Base-by-base conservation (phyloP, 2,113 vertebrate species). In the Phoxinus phoxinus region DNA sequence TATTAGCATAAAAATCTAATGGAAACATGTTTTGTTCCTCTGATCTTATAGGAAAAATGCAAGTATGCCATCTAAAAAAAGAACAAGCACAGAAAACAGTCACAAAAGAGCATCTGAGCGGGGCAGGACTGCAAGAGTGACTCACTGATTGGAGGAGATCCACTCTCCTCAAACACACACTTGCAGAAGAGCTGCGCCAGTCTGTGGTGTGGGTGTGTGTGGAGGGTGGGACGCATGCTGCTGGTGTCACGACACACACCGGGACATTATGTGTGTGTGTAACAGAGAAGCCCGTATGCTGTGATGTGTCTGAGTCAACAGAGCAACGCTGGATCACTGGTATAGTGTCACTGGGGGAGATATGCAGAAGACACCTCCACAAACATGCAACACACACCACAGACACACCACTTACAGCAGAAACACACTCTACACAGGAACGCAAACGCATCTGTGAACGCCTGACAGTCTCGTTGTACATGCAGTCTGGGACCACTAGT, bases 181-280 rank as follows among this genome's bases (percentile, higher is more conserved):
- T 56, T 9, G 19, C 11, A 2, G 25, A 44, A 25, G 46, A 59
- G 71, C 35, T n/a, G 17, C 69, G 80, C 41, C 80, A 72, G 78
- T 58, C 44, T 83, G 78, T 23, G 53, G 44, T 15, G 53, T 86
- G 85, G 85, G 87, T 72, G 51, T 83, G 81, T 23, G 27, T 11
- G 3, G 67, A 86, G 48, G 48, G 65, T 23, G 72, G 77, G 81
- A 84, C 51, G 65, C 73, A 87, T 37, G 46, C 84, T 85, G 75
- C 44, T 48, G 69, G 27, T 84, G 77, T 86, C 86, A 88, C 56
- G 85, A 86, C 86, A 84, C 73, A 75, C 84, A 75, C n/a, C 76
- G 53, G 76, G 81, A 75, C 67, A 17, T 59, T 32, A 9, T 76
- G 21, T 17, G 80, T 56, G n/a, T 51, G 44, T 69, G 79, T n/a